Percentiles rank a stretch among this genome's conserved stretches.
phyloP scores from a whole-genome alignment of 2,797 vertebrate genomes.

The Cottoperca gobio region DNA sequence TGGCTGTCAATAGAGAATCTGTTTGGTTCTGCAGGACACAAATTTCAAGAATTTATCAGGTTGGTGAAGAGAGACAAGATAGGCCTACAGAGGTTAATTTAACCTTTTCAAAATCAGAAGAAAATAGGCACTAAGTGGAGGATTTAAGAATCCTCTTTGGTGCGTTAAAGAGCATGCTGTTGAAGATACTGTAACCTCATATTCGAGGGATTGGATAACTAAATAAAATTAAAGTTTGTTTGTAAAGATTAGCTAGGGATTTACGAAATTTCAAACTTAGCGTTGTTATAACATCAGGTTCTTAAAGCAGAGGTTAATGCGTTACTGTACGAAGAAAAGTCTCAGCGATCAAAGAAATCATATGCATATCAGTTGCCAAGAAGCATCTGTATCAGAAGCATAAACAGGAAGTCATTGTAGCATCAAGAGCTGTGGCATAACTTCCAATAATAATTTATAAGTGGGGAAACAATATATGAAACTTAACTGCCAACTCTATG shows the following conservation, averaged over 20 bases:
- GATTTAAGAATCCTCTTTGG: not conserved
- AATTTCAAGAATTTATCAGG: conserved; percentile 8
- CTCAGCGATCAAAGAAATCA: not conserved
- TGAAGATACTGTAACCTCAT: not conserved
- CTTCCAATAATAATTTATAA: not conserved
- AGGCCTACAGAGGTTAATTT: not conserved
- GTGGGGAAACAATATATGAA: too few species aligned
- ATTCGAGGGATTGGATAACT: not conserved
- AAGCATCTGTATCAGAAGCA: not conserved
- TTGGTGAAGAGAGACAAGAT: conserved; percentile 1
- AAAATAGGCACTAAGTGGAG: not conserved
- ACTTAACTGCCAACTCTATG: too few species aligned
- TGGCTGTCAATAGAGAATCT: not conserved
- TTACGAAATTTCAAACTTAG: too few species aligned
- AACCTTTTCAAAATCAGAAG: not conserved
- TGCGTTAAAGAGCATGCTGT: not conserved
- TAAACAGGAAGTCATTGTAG: not conserved
- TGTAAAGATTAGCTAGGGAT: too few species aligned
- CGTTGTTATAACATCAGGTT: too few species aligned
- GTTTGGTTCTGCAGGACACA: not conserved
- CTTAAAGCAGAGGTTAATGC: too few species aligned
- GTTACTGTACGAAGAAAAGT: too few species aligned
- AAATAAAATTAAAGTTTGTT: not conserved
- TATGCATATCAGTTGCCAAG: not conserved
- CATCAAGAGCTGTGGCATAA: not conserved